Evolutionary conservation across 92 coral and sea anemone species (phyloP).

Genomic region (Isaurus tuberculatus): DNA sequence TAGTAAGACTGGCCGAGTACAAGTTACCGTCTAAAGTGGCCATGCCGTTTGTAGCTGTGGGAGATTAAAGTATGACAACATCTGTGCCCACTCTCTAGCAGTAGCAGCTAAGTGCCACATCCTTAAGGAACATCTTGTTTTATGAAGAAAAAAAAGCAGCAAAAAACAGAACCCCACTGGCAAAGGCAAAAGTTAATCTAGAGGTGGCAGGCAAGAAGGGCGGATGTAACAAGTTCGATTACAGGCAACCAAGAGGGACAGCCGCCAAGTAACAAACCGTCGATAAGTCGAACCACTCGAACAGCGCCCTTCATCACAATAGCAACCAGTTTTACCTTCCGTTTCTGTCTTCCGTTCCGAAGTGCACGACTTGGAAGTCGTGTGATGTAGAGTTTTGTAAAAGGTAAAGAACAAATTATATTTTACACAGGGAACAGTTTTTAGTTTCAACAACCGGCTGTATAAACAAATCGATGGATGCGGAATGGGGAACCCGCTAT

Average conservation of each 20-base stretch:
- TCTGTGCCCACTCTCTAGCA: not conserved
- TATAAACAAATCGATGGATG: too few relatives aligned
- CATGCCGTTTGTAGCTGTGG: slow-evolving; percentile 5
- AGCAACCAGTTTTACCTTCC: not conserved
- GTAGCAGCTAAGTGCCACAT: not conserved
- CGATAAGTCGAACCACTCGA: not conserved
- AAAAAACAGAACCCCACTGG: not conserved
- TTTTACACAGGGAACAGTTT: too few relatives aligned
- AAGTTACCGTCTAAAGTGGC: not conserved
- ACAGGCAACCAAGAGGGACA: not conserved
- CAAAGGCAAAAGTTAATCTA: not conserved
- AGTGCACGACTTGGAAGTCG: not conserved
- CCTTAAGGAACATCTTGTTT: not conserved
- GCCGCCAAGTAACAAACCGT: not conserved
- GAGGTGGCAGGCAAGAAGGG: not conserved
- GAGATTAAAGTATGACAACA: not conserved
- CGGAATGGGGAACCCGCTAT: too few relatives aligned
- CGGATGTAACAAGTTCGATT: not conserved
- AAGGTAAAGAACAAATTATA: not conserved
- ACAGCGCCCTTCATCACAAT: slow-evolving; percentile 1
- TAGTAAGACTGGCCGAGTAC: not conserved
- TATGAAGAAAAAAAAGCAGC: not conserved
- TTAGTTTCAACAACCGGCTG: too few relatives aligned
- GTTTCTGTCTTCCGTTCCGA: not conserved
- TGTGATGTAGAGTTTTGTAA: not conserved